phyloP scores from a whole-genome alignment of 2,113 vertebrate species.

The Sander vitreus region DNA sequence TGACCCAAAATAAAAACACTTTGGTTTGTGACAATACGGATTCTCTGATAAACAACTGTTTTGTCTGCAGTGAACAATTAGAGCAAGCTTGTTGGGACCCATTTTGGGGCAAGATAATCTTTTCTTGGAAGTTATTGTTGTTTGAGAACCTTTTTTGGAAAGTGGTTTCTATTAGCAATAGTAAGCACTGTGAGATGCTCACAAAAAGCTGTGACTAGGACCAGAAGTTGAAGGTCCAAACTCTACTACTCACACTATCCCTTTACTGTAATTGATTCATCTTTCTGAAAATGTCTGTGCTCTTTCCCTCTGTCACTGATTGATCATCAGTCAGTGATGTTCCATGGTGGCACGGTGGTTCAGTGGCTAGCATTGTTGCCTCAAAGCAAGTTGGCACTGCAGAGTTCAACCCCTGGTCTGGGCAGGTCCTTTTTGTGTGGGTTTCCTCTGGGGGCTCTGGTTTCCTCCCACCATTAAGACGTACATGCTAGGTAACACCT shows the following conservation, averaged over 20 bases:
- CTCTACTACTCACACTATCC: conserved; percentile 1
- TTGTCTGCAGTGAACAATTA: conserved; percentile 69
- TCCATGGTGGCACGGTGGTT: too few species aligned
- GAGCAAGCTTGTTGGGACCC: conserved; percentile 50
- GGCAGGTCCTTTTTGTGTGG: too few species aligned
- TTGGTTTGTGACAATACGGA: conserved; percentile 57
- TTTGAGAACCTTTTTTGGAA: conserved; percentile 31
- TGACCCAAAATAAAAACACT: conserved; percentile 76
- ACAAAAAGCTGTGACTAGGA: conserved; percentile 23
- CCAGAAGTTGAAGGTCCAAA: not conserved
- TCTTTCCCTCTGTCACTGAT: not conserved
- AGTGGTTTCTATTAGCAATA: conserved; percentile 42
- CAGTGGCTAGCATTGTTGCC: too few species aligned
- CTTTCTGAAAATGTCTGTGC: not conserved
- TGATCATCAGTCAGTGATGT: conserved; percentile 4
- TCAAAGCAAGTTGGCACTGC: too few species aligned
- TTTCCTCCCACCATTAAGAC: too few species aligned
- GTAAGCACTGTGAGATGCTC: not conserved
- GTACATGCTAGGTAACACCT: too few species aligned
- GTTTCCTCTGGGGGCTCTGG: too few species aligned
- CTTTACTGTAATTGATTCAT: not conserved
- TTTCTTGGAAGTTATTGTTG: conserved; percentile 48
- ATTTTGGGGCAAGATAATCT: conserved; percentile 50
- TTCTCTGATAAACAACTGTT: conserved; percentile 72
- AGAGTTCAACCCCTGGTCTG: too few species aligned